Evolutionary conservation across 2,797 vertebrate species (phyloP), one percentile per base, ranked within the genome.

Genomic region (Linurgus olivaceus): DNA sequence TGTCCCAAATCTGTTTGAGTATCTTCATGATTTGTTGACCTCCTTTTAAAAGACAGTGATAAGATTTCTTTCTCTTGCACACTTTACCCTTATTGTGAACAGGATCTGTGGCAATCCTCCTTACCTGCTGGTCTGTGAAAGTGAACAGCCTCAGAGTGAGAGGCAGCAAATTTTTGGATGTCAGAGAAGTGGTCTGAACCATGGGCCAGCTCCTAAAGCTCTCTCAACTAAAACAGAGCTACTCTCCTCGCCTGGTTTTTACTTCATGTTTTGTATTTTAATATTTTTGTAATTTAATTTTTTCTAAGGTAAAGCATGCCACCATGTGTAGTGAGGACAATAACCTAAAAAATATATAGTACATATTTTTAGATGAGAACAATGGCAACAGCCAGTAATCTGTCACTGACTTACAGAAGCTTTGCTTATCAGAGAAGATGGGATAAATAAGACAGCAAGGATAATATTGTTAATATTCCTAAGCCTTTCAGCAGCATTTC

Each of bases 401-500:
- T 59, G 58, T 44, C 54, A 74, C 5, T 58, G 82, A 70, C 35
- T 89, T 85, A 80, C n/a, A 1, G 1, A 89, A 48, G 37, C 42
- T 85, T 79, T 94, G 23, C 57, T 91, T 63, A 78, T 58, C 44
- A 74, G 67, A 72, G 62, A 67, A 85, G 57, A 86, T 33, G 51
- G 44, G 66, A 84, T 70, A 95, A 88, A 54, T 55, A 80, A 54
- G 72, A 63, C 72, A 33, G 5, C 35, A 12, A 70, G 42, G 38
- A 87, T 28, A 82, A 48, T 88, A 63, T 24, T 73, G 58, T 80
- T 93, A 72, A 93, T 91, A 93, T 88, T 88, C 71, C 85, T 74
- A 78, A 88, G 42, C 85, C 65, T 89, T 94, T 95, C 77, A 86
- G 62, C 40, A 93, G 93, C 87, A 94, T 95, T 95, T 91, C 94